Conservation (phyloP, 30 jellyfish, hydroid and myxozoan genomes). For the Pseudorhiza aurosa region DNA sequence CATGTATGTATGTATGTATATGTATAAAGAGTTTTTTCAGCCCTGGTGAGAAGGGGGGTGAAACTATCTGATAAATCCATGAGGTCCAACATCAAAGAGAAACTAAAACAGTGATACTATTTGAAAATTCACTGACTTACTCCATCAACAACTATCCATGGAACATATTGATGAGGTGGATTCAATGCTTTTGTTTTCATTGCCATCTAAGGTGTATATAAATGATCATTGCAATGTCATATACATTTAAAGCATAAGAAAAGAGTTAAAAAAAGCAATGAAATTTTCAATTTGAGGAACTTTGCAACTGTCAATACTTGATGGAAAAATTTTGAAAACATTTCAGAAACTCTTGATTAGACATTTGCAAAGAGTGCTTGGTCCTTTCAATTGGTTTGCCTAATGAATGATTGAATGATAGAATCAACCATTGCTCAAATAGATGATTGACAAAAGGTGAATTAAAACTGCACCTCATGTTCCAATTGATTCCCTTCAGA, state of each 20-base stretch:
- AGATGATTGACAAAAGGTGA: not conserved
- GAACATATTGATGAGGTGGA: conserved; percentile 90
- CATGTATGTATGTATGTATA: too few species aligned
- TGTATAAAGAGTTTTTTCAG: not conserved
- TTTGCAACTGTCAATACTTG: too few species aligned
- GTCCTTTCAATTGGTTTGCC: not conserved
- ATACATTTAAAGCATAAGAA: too few species aligned
- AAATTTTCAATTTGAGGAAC: too few species aligned
- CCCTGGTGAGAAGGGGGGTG: not conserved
- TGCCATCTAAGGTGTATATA: conserved; percentile 76
- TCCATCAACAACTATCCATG: conserved; percentile 88
- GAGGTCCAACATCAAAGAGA: too few species aligned
- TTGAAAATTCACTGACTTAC: conserved; percentile 43
- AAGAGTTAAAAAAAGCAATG: too few species aligned
- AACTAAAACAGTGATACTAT: too few species aligned
- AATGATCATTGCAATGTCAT: not conserved
- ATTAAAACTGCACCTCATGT: conserved; percentile 58
- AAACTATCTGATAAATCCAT: too few species aligned
- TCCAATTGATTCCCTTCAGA: conserved; percentile 79
- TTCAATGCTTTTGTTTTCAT: conserved; percentile 78
- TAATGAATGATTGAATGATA: not conserved
- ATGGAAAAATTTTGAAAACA: too few species aligned
- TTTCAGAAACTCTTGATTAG: too few species aligned
- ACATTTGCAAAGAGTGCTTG: not conserved
- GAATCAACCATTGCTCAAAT: not conserved